These are phyloP conservation scores for Gonatopus flavifemur DNA, from an alignment of 1,140 invertebrate genomes.

Conservation along the genomic window DNA sequence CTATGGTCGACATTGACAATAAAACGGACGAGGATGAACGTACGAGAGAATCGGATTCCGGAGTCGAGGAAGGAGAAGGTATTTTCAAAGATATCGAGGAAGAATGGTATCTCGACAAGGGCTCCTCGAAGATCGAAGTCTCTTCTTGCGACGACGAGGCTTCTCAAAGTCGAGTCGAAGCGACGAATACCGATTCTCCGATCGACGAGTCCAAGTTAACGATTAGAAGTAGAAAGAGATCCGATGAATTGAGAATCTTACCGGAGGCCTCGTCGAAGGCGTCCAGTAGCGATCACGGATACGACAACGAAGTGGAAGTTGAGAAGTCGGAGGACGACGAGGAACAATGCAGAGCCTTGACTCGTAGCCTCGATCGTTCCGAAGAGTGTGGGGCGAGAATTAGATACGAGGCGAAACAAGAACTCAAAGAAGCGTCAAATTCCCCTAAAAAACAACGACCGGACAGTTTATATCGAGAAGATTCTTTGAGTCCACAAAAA, in stretches of 20 bases:
- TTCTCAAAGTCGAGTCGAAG: neutral
- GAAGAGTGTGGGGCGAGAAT: slow-evolving; percentile 33
- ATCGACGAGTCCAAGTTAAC: no score
- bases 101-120: no score
- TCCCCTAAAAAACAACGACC: slow-evolving; percentile 33
- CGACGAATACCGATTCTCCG: neutral
- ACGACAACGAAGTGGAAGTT: slow-evolving; percentile 3
- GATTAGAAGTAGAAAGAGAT: no score
- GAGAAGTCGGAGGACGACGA: slow-evolving; percentile 11
- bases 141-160: no score
- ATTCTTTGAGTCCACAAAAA: slow-evolving; percentile 21
- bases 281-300: neutral
- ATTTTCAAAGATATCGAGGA: no score
- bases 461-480: slow-evolving; percentile 34
- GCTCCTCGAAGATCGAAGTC: no score
- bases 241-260: no score
- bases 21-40: slow-evolving; percentile 1
- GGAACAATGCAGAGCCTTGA: no score
- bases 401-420: slow-evolving; percentile 33
- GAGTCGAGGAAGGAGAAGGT: slow-evolving; percentile 5
- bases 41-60: neutral
- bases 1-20: neutral
- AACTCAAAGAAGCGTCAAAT: slow-evolving; percentile 30
- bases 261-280: neutral
- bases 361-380: slow-evolving; percentile 8